Evolutionary conservation across 1,140 invertebrate genomes (phyloP).

Genomic region (Neodiprion pinetum): DNA sequence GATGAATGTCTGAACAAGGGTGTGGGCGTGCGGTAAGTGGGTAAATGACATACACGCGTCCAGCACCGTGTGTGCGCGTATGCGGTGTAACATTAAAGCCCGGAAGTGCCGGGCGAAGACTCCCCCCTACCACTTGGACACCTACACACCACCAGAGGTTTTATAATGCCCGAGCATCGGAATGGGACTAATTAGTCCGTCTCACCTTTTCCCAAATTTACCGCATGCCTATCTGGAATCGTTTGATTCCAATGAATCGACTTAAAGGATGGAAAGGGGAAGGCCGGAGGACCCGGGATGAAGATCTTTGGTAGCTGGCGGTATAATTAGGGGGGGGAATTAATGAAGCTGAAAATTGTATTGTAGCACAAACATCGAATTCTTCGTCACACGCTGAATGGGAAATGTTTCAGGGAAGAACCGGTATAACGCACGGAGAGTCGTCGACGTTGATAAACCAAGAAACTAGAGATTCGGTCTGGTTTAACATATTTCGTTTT

Average conservation of each 20-base stretch:
- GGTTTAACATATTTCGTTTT: no score
- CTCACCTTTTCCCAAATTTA: slow-evolving; percentile 11
- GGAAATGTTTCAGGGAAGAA: no score
- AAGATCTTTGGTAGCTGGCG: not conserved
- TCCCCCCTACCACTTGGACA: no score
- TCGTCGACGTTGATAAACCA: no score
- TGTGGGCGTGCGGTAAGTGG: slow-evolving; percentile 1
- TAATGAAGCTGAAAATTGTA: no score
- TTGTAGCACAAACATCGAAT: no score
- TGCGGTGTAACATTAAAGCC: not conserved
- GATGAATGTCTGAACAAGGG: not conserved
- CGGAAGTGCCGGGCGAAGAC: not conserved
- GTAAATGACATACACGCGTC: not conserved
- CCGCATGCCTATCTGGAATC: not conserved
- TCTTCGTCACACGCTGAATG: no score
- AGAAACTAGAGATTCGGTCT: no score
- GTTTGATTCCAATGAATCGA: not conserved
- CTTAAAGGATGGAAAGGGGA: not conserved
- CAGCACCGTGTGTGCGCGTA: not conserved
- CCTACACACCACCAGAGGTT: not conserved
- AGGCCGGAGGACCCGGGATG: not conserved
- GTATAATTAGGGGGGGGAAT: no score
- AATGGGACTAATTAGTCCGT: slow-evolving; percentile 52
- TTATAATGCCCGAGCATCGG: slow-evolving; percentile 38
- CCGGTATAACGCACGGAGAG: no score